Conservation (phyloP, 2,888 invertebrate species). For the Eupsilia transversa region DNA sequence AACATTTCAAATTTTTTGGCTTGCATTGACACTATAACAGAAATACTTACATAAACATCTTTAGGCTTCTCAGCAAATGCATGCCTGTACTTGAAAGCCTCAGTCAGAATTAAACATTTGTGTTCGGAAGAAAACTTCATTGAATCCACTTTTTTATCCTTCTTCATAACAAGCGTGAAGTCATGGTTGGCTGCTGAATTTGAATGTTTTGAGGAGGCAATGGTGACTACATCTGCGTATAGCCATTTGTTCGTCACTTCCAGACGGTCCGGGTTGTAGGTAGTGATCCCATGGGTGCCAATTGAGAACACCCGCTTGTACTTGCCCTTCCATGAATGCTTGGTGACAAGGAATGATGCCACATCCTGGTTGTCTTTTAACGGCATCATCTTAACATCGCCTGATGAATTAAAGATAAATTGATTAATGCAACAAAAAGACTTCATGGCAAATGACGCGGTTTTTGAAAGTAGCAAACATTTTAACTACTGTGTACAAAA, state of each 20-base stretch:
- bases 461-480: conserved; percentile 7
- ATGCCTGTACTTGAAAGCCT: conserved; percentile 95
- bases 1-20: background rate
- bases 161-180: conserved; percentile 96
- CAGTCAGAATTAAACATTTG: conserved; percentile 97
- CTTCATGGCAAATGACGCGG: conserved; percentile 11
- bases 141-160: conserved; percentile 97
- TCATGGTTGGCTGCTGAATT: conserved; percentile 91
- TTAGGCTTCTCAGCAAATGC: conserved; percentile 95
- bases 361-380: conserved; percentile 98
- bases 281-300: conserved; percentile 98
- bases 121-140: conserved; percentile 99
- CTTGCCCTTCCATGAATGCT: conserved; percentile 99
- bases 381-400: conserved; percentile 93
- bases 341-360: conserved; percentile 98
- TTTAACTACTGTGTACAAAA: background rate
- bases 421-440: conserved; percentile 7
- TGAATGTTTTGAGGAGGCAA: conserved; percentile 91
- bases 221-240: conserved; percentile 94
- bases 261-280: conserved; percentile 95
- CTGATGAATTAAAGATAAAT: conserved; percentile 67
- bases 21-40: background rate
- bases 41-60: conserved; percentile 93
- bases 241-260: conserved; percentile 97
- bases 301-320: conserved; percentile 99